phyloP scores from a whole-genome alignment of 2,888 invertebrate species.

The Nephrotoma flavescens region DNA sequence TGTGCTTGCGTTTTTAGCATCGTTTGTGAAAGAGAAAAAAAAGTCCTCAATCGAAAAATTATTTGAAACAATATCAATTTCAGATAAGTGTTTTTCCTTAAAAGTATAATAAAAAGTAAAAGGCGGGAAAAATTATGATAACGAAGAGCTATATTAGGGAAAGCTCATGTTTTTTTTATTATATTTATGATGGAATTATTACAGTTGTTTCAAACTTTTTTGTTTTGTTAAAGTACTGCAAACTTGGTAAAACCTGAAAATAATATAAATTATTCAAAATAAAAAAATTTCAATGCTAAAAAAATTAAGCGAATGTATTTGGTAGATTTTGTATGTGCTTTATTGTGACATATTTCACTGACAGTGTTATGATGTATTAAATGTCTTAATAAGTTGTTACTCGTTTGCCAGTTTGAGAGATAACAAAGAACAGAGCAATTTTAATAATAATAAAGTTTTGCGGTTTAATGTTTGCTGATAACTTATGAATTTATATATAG shows the following conservation, averaged over 20 bases:
- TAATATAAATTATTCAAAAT: not conserved
- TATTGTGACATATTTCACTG: not conserved
- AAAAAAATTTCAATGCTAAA: not conserved
- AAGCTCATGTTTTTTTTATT: not conserved
- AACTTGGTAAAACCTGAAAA: not conserved
- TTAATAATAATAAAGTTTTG: too few relatives aligned
- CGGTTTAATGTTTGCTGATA: too few relatives aligned
- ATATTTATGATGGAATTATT: not conserved
- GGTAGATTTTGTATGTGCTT: not conserved
- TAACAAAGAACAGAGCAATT: too few relatives aligned
- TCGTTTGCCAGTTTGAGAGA: too few relatives aligned
- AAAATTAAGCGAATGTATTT: not conserved
- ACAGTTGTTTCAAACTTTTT: not conserved
- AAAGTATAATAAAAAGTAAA: not conserved
- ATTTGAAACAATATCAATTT: not conserved
- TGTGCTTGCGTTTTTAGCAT: not conserved
- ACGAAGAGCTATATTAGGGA: not conserved
- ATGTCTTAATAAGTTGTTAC: not conserved
- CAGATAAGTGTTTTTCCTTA: not conserved
- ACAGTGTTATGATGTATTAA: not conserved
- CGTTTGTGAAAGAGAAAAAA: not conserved
- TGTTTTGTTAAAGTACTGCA: not conserved
- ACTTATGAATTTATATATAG: too few relatives aligned
- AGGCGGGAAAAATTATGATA: not conserved
- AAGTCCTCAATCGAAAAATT: not conserved